Conservation (phyloP, 1,140 invertebrate genomes). For the Physella acuta region DNA sequence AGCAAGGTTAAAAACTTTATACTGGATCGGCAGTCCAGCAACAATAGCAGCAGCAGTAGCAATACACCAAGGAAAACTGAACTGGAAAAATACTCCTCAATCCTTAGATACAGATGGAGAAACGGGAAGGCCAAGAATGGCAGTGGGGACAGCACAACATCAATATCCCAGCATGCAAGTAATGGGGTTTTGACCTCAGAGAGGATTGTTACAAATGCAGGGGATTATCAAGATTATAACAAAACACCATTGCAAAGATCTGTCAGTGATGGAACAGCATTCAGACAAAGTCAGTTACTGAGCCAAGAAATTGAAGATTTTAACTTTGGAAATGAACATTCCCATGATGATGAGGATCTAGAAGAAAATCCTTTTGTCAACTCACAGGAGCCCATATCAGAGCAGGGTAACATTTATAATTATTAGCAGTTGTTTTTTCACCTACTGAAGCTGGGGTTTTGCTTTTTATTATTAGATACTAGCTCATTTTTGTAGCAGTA, state of each 20-base stretch:
- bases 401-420: too few relatives aligned
- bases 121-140: not conserved
- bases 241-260: slow-evolving; percentile 11
- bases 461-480: too few relatives aligned
- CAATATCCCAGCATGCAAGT: not conserved
- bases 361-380: too few relatives aligned
- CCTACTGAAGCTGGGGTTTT: too few relatives aligned
- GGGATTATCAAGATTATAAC: not conserved
- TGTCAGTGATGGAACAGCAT: slow-evolving; percentile 22
- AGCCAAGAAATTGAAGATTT: not conserved
- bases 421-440: too few relatives aligned
- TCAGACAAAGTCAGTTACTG: slow-evolving; percentile 3
- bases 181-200: not conserved
- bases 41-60: not conserved
- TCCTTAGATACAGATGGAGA: slow-evolving; percentile 20
- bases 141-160: not conserved
- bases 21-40: slow-evolving; percentile 5
- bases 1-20: slow-evolving; percentile 1
- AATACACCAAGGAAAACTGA: not conserved
- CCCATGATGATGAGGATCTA: too few relatives aligned
- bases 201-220: too few relatives aligned
- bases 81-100: slow-evolving; percentile 13
- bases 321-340: too few relatives aligned
- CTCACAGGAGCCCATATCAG: too few relatives aligned
- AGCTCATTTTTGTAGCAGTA: too few relatives aligned